Conservation (phyloP, 1,140 invertebrate genomes). For the Dendroctonus ponderosae region DNA sequence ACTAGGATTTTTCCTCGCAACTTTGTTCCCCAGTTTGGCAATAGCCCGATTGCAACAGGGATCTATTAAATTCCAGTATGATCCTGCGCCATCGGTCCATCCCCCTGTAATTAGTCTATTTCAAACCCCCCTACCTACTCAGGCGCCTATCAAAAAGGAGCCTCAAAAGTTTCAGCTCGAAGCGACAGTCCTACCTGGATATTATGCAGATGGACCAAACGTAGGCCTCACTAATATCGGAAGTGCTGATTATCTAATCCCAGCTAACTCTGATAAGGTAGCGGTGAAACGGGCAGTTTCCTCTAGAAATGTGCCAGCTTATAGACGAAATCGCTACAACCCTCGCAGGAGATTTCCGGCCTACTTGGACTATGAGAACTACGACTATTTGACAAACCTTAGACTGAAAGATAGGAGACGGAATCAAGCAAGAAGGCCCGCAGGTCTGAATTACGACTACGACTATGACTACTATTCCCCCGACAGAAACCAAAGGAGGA, state of each 20-base stretch:
- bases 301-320: background rate
- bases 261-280: slow-evolving; percentile 16
- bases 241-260: slow-evolving; percentile 7
- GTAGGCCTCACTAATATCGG: background rate
- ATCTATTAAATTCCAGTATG: slow-evolving; percentile 26
- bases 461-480: slow-evolving; percentile 25
- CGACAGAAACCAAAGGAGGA: slow-evolving; percentile 9
- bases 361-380: slow-evolving; percentile 24
- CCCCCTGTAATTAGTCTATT: slow-evolving; percentile 8
- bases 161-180: background rate
- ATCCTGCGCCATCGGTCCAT: slow-evolving; percentile 7
- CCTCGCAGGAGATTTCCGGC: slow-evolving; percentile 14
- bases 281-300: slow-evolving; percentile 17
- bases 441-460: slow-evolving; percentile 21
- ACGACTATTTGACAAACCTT: slow-evolving; percentile 12
- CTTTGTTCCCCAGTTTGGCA: slow-evolving; percentile 18
- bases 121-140: slow-evolving; percentile 5
- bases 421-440: slow-evolving; percentile 22
- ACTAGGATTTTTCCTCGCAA: slow-evolving; percentile 23
- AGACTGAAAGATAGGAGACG: slow-evolving; percentile 10
- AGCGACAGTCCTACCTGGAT: no score
- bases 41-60: slow-evolving; percentile 17
- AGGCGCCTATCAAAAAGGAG: slow-evolving; percentile 4
- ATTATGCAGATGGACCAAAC: background rate
- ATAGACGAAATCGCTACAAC: slow-evolving; percentile 7